Evolutionary conservation across 30 jellyfish, hydroid and myxozoan species (phyloP).

Genomic region (Pseudorhiza aurosa): DNA sequence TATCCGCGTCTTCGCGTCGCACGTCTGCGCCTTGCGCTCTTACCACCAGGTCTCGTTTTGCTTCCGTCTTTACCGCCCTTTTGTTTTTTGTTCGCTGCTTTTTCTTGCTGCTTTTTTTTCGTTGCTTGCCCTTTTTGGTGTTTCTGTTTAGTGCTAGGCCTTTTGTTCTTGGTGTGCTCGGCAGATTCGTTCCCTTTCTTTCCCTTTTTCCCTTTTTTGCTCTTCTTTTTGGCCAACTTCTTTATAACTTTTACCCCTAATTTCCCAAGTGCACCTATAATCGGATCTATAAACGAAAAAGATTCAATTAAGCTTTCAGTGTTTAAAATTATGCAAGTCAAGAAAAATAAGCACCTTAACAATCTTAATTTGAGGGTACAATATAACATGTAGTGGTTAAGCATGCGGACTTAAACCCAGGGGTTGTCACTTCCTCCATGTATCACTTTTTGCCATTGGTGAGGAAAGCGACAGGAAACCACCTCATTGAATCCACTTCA

Average conservation of each 20-base stretch:
- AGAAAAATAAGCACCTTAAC: too few relatives aligned
- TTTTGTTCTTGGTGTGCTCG: slow-evolving; percentile 47
- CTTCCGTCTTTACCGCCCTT: slow-evolving; percentile 62
- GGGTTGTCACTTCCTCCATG: too few relatives aligned
- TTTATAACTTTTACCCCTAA: slow-evolving; percentile 22
- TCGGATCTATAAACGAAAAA: too few relatives aligned
- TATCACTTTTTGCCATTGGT: too few relatives aligned
- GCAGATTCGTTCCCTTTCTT: slow-evolving; percentile 6
- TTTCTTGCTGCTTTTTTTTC: slow-evolving; percentile 38
- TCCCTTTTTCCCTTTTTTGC: not conserved
- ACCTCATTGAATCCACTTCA: too few relatives aligned
- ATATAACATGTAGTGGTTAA: too few relatives aligned
- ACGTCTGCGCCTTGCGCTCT: slow-evolving; percentile 4
- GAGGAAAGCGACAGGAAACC: too few relatives aligned
- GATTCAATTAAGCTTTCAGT: too few relatives aligned
- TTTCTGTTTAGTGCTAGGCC: slow-evolving; percentile 40
- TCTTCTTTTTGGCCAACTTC: slow-evolving; percentile 4
- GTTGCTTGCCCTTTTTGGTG: slow-evolving; percentile 61
- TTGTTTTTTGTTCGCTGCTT: slow-evolving; percentile 39
- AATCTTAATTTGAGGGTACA: too few relatives aligned
- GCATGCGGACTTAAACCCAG: too few relatives aligned
- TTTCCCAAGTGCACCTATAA: slow-evolving; percentile 24
- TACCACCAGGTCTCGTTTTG: slow-evolving; percentile 37
- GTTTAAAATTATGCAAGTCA: too few relatives aligned
- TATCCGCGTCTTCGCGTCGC: not conserved